Evolutionary conservation across 1,140 invertebrate genomes (phyloP).

Genomic region (Magallana ariakensis): DNA sequence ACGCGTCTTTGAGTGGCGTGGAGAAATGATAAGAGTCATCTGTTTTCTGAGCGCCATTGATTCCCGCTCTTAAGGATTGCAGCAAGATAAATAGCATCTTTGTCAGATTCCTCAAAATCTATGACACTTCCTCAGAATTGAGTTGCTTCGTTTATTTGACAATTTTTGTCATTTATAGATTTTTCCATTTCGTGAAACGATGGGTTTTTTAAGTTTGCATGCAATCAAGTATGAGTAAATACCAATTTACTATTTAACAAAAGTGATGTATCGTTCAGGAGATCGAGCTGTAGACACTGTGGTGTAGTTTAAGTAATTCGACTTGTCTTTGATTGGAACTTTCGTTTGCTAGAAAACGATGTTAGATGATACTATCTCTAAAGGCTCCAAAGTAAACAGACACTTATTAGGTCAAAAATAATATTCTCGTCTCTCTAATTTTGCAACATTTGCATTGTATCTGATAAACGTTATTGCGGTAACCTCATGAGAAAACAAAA

Average conservation of each 20-base stretch:
- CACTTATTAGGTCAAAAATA: no score
- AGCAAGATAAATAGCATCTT: slow-evolving; percentile 9
- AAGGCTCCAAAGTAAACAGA: no score
- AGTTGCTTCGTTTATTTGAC: neutral
- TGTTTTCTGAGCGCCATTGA: neutral
- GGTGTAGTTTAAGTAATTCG: no score
- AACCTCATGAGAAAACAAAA: neutral
- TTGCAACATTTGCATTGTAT: no score
- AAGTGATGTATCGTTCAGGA: no score
- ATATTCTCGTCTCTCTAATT: no score
- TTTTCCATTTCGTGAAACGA: neutral
- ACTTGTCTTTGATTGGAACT: no score
- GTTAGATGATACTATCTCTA: no score
- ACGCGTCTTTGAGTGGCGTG: neutral
- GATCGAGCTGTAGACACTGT: no score
- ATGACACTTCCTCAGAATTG: neutral
- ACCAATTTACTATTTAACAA: neutral
- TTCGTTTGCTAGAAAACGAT: no score
- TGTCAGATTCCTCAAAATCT: slow-evolving; percentile 23
- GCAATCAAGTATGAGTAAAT: neutral
- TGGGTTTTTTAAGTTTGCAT: neutral
- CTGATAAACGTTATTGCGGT: neutral
- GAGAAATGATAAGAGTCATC: neutral
- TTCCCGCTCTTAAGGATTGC: neutral
- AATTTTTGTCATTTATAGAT: slow-evolving; percentile 29